A percentile compares a stretch with the other conserved stretches of the same genome.
These are phyloP conservation scores for Cephonodes hylas DNA, from an alignment of 2,888 invertebrate species.

Conservation along the genomic window DNA sequence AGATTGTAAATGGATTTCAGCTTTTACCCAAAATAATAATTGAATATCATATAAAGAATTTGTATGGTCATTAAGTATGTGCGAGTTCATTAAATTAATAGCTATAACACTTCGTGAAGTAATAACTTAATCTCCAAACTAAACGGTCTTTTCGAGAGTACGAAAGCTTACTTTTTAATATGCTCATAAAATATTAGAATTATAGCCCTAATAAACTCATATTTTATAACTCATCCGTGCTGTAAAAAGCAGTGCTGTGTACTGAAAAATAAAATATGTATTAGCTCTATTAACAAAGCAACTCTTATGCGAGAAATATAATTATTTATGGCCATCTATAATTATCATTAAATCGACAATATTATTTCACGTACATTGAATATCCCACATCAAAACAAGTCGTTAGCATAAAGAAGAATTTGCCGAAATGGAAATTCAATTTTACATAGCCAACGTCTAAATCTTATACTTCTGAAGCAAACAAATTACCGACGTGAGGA, in stretches of 20 bases:
- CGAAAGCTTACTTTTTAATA: no score
- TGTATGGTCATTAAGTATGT: no score
- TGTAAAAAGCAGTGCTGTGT: neutral
- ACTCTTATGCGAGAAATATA: no score
- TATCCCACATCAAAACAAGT: neutral
- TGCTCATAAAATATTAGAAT: neutral
- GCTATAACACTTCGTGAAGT: no score
- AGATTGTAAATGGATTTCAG: no score
- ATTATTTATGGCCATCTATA: no score
- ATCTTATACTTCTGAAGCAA: neutral
- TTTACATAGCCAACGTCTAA: neutral
- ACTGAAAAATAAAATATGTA: neutral
- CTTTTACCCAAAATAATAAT: no score
- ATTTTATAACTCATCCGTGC: neutral
- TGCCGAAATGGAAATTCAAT: neutral
- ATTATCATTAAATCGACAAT: neutral
- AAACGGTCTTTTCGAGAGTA: no score
- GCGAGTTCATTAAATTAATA: no score
- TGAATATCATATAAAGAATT: no score
- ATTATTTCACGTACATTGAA: neutral
- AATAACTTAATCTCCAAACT: no score
- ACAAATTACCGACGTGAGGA: constrained; percentile 16
- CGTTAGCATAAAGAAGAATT: neutral
- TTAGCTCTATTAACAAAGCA: neutral
- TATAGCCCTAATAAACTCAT: neutral